Evolutionary conservation across 2,113 vertebrate species (phyloP).

Genomic region (Triplophysa dalaica): DNA sequence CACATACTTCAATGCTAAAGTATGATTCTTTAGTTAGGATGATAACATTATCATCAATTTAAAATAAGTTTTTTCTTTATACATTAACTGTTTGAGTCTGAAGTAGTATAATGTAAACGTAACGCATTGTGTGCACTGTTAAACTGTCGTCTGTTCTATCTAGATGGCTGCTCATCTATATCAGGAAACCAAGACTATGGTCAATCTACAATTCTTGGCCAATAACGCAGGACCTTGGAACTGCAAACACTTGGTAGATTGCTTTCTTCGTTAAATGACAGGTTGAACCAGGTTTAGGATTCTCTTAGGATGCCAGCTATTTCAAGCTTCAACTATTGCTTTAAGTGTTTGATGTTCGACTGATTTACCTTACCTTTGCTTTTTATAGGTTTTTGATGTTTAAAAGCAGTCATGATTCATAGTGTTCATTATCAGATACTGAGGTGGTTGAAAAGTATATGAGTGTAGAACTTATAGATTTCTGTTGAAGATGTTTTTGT

Average conservation of each 20-base stretch:
- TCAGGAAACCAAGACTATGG: slow-evolving; percentile 55
- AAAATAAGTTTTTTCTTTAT: not conserved
- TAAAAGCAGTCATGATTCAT: slow-evolving; percentile 2
- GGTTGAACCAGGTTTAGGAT: not conserved
- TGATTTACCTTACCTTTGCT: not conserved
- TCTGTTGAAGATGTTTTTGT: not conserved
- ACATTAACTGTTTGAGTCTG: not conserved
- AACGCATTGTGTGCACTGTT: not conserved
- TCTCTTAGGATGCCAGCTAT: not conserved
- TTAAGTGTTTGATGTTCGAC: not conserved
- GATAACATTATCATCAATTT: not conserved
- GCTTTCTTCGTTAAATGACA: slow-evolving; percentile 53
- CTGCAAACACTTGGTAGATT: slow-evolving; percentile 63
- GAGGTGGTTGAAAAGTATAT: not conserved
- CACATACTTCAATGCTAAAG: slow-evolving; percentile 71
- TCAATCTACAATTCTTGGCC: slow-evolving; percentile 57
- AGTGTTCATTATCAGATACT: not conserved
- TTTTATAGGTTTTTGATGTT: not conserved
- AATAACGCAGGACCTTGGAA: slow-evolving; percentile 64
- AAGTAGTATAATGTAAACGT: not conserved
- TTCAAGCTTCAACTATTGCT: not conserved
- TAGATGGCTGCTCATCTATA: slow-evolving; percentile 57
- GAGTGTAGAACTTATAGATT: not conserved
- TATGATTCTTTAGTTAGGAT: slow-evolving; percentile 31
- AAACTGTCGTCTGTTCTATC: slow-evolving; percentile 13